Evolutionary conservation across 2,888 invertebrate species (phyloP).

Genomic region (Noctua pronuba): DNA sequence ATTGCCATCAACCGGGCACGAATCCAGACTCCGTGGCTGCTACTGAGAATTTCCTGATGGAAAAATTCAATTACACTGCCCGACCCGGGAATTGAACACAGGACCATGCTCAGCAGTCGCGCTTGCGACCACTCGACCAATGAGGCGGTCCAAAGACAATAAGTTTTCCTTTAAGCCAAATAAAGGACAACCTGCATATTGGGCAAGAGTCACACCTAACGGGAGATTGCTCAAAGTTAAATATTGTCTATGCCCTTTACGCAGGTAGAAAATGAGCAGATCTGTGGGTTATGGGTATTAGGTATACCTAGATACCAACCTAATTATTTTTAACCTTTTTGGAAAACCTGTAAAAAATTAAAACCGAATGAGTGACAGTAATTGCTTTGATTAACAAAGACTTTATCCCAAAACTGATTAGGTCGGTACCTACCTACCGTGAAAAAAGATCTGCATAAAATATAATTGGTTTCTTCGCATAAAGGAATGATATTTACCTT

Average conservation of each 20-base stretch:
- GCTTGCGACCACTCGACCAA: no score
- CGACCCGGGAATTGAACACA: no score
- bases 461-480: conserved; percentile 5
- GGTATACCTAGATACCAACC: background rate
- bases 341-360: background rate
- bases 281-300: background rate
- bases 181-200: background rate
- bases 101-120: no score
- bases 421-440: background rate
- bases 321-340: background rate
- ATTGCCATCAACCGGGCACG: no score
- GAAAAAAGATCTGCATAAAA: conserved; percentile 11
- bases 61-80: no score
- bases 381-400: background rate
- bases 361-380: background rate
- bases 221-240: background rate
- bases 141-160: no score
- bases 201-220: background rate
- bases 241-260: background rate
- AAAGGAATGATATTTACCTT: conserved; percentile 51
- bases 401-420: background rate
- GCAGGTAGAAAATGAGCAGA: background rate
- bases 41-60: no score
- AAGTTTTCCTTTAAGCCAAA: background rate
- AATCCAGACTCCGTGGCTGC: no score